phyloP scores from a whole-genome alignment of 2,888 invertebrate genomes.

The Autographa pulchrina region DNA sequence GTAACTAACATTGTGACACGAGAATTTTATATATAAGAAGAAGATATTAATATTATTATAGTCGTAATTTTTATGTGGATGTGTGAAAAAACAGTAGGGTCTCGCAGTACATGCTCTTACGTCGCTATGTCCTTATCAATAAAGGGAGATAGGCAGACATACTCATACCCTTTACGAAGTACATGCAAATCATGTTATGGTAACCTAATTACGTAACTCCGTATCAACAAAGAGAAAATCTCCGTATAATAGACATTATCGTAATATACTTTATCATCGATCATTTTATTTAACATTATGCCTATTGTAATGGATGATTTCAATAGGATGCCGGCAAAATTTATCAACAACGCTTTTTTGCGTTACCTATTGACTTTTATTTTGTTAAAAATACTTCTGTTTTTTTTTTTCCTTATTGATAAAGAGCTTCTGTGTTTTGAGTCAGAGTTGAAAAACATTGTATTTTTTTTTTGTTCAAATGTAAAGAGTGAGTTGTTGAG shows the following conservation, averaged over 20 bases:
- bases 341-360: background rate
- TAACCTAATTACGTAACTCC: slow-evolving; percentile 3
- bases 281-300: slow-evolving; percentile 15
- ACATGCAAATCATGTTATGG: background rate
- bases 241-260: slow-evolving; percentile 3
- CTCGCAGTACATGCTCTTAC: background rate
- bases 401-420: background rate
- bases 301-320: slow-evolving; percentile 12
- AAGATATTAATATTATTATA: no score
- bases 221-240: slow-evolving; percentile 5
- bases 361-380: background rate
- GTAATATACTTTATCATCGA: slow-evolving; percentile 7
- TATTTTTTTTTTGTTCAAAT: background rate
- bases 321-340: slow-evolving; percentile 12
- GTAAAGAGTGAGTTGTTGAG: background rate
- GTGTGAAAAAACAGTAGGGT: no score
- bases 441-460: background rate
- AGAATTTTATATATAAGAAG: no score
- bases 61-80: no score
- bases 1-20: no score
- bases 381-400: background rate
- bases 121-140: background rate
- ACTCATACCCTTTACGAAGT: background rate
- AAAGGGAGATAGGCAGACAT: background rate
- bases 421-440: background rate